A percentile compares a stretch with the other conserved stretches of the same genome.
Evolutionary conservation across 1,140 invertebrate genomes (phyloP).

Genomic region (Drosophila cardini): DNA sequence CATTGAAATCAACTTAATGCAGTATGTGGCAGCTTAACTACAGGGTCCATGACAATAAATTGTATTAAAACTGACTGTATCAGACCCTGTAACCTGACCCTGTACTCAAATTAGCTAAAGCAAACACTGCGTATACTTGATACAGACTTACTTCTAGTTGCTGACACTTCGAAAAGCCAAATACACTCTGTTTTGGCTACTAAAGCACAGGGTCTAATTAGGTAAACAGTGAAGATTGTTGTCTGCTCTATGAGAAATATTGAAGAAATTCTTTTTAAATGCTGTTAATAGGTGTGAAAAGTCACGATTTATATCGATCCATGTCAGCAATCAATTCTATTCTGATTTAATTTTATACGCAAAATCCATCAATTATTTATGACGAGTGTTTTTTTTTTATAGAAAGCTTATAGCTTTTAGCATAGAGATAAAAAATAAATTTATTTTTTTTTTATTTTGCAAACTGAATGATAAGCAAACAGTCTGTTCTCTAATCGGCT

Average conservation of each 20-base stretch:
- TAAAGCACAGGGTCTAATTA: background rate
- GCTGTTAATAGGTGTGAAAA: constrained; percentile 12
- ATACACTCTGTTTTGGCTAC: background rate
- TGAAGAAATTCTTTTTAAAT: background rate
- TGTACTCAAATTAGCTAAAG: too few relatives aligned
- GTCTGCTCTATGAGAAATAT: background rate
- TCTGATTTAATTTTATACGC: background rate
- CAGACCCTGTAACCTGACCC: too few relatives aligned
- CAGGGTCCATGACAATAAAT: too few relatives aligned
- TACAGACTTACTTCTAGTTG: too few relatives aligned
- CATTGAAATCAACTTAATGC: too few relatives aligned
- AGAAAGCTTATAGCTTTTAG: constrained; percentile 21
- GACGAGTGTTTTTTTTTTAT: background rate
- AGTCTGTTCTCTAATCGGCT: background rate
- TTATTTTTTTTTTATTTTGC: background rate
- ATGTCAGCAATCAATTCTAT: background rate
- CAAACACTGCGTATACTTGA: too few relatives aligned
- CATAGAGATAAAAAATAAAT: constrained; percentile 15
- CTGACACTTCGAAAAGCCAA: background rate
- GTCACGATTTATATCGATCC: constrained; percentile 2
- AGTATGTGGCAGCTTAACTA: too few relatives aligned
- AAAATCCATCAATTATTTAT: background rate
- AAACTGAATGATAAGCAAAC: background rate
- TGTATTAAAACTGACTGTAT: too few relatives aligned
- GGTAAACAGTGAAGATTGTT: background rate